A percentile compares a stretch with the other conserved stretches of the same genome.
Evolutionary conservation across 2,113 vertebrate species (phyloP).

Genomic region (Epinephelus moara): DNA sequence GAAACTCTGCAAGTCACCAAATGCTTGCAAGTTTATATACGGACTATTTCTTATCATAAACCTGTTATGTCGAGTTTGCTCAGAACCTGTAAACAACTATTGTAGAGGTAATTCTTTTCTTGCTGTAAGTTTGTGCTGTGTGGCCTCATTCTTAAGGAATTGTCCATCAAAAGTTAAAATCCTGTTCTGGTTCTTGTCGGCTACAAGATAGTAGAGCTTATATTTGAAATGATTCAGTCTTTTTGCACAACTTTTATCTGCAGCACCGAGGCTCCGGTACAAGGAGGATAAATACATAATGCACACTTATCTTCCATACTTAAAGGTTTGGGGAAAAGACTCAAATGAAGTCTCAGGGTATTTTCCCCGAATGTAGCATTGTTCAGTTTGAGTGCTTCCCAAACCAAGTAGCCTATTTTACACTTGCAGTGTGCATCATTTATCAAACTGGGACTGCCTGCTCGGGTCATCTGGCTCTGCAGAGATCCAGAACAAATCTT

Average conservation of each 20-base stretch:
- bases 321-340: not conserved
- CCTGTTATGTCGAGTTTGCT: not conserved
- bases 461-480: not conserved
- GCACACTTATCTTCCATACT: not conserved
- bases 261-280: not conserved
- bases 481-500: not conserved
- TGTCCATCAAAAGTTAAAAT: not conserved
- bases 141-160: not conserved
- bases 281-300: constrained; percentile 22
- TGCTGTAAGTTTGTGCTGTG: not conserved
- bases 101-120: not conserved
- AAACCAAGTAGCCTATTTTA: not conserved
- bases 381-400: constrained; percentile 6
- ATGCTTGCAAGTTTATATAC: not conserved
- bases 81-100: not conserved
- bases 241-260: not conserved
- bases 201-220: not conserved
- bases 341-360: constrained; percentile 13
- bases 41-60: not conserved
- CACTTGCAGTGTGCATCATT: not conserved
- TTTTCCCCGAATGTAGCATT: constrained; percentile 13
- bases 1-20: not conserved
- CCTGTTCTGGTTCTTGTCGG: not conserved
- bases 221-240: not conserved
- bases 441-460: constrained; percentile 24